Evolutionary conservation across 2,797 vertebrate species (phyloP), one percentile per base, ranked within the genome.

Genomic region (Cacajao melanocephalus): DNA sequence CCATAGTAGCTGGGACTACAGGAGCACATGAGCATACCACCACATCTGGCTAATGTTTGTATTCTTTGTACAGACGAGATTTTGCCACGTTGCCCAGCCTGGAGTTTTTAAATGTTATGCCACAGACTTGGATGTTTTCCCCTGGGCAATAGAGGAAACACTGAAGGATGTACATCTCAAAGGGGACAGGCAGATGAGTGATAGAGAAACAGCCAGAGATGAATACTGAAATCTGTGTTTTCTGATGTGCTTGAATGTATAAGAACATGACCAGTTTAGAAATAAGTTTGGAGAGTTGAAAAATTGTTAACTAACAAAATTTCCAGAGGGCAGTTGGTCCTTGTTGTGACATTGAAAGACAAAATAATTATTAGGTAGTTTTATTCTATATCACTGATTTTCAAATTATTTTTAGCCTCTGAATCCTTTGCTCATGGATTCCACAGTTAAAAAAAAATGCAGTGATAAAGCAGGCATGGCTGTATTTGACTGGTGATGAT

Each of bases 321-420:
- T 96, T 79, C 91, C 28, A 1, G 17, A 95, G 15, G 26, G 13
- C 10, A 88, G 12, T 12, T 76, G 94, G n/a, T 12, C 72, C 39
- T 96, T 76, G 4, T 17, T 81, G 39, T 88, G 85, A 85, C 8
- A 86, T 39, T 89, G 85, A 88, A 79, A 88, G 90, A 79, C 17
- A 64, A 87, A 81, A 73, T 50, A 81, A 84, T 72, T 22, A 72
- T 26, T 88, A 67, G 39, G 19, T 46, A 8, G 2, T 50, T 55
- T 24, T 44, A 70, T 52, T 86, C 83, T 78, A 4, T 70, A 41
- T 80, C 67, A 92, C 13, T 67, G 64, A 55, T 95, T 96, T 96
- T 96, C 52, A 87, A 80, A 28, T 52, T 39, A 50, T 11, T 92
- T 85, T 67, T 90, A 88, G 20, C 26, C n/a, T 96, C n/a, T 75